Conservation (phyloP, 2,888 invertebrate species). For the Drosophila incognita region DNA sequence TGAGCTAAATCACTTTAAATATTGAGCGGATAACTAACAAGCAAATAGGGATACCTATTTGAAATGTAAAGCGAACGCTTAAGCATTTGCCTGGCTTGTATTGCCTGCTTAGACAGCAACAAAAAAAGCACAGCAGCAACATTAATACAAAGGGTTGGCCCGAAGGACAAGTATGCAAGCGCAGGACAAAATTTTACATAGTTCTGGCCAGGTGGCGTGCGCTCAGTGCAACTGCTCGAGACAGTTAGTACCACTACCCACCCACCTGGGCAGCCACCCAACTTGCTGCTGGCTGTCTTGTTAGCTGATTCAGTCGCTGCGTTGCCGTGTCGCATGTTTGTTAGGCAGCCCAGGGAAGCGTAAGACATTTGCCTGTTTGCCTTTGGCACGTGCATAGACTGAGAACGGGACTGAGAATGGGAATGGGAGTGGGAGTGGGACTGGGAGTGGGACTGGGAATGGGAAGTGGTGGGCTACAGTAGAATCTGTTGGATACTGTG, state of each 20-base stretch:
- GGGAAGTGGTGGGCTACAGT: not conserved
- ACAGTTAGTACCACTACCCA: slow-evolving; percentile 9
- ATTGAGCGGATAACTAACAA: slow-evolving; percentile 1
- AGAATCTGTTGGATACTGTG: not conserved
- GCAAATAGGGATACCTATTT: not conserved
- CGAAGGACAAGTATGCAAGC: slow-evolving; percentile 58
- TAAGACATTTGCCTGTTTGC: slow-evolving; percentile 73
- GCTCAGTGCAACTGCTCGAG: slow-evolving; percentile 35
- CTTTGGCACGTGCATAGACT: slow-evolving; percentile 63
- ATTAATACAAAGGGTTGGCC: slow-evolving; percentile 18
- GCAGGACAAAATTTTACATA: slow-evolving; percentile 50
- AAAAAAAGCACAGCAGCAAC: slow-evolving; percentile 33
- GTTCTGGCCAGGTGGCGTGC: slow-evolving; percentile 5
- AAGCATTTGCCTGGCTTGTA: slow-evolving; percentile 18
- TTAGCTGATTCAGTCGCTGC: slow-evolving; percentile 58
- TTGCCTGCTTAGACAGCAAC: slow-evolving; percentile 37
- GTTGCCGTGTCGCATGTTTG: slow-evolving; percentile 65
- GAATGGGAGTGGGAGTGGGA: not conserved
- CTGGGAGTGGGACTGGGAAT: not conserved
- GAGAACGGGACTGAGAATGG: not conserved
- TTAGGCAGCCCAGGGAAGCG: slow-evolving; percentile 69
- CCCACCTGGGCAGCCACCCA: slow-evolving; percentile 26
- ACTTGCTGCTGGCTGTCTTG: slow-evolving; percentile 59
- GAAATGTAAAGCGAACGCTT: slow-evolving; percentile 17
- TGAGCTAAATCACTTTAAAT: slow-evolving; percentile 17